Percentiles rank a stretch among this genome's conserved stretches.
Conservation (phyloP, 2,113 vertebrate species). For the Serinus canaria region DNA sequence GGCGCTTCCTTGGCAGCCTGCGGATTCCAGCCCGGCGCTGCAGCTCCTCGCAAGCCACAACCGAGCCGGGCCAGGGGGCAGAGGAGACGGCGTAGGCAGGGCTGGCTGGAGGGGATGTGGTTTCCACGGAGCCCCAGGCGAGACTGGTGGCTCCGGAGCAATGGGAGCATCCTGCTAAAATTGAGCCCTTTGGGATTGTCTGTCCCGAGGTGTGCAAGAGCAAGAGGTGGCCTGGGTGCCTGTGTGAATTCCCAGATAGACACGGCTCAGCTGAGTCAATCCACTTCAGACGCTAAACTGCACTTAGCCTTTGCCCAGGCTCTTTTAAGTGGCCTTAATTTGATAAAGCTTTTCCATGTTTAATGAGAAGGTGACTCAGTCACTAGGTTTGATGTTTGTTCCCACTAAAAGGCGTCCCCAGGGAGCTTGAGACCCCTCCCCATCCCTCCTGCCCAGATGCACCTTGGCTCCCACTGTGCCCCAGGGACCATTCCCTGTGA, state of each 20-base stretch:
- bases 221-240: neutral
- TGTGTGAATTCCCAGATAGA: neutral
- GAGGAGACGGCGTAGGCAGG: neutral
- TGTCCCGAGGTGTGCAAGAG: neutral
- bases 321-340: slow-evolving; percentile 40
- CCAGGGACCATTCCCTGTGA: neutral
- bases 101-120: neutral
- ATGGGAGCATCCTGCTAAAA: neutral
- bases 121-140: accelerated
- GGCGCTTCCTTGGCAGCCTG: neutral
- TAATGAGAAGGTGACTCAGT: slow-evolving; percentile 39
- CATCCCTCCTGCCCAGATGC: accelerated
- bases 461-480: neutral
- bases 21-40: accelerated
- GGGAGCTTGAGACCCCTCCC: neutral
- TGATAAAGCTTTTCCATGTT: slow-evolving; percentile 2
- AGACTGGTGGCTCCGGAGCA: neutral
- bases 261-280: neutral
- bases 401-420: neutral
- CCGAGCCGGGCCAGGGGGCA: neutral
- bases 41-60: neutral
- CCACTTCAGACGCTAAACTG: slow-evolving; percentile 17
- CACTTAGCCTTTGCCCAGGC: slow-evolving; percentile 44
- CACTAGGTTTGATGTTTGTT: neutral
- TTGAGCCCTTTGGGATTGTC: neutral